Base-by-base conservation (phyloP, 64 coral and sea anemone species). In the Montipora efflorescens region DNA sequence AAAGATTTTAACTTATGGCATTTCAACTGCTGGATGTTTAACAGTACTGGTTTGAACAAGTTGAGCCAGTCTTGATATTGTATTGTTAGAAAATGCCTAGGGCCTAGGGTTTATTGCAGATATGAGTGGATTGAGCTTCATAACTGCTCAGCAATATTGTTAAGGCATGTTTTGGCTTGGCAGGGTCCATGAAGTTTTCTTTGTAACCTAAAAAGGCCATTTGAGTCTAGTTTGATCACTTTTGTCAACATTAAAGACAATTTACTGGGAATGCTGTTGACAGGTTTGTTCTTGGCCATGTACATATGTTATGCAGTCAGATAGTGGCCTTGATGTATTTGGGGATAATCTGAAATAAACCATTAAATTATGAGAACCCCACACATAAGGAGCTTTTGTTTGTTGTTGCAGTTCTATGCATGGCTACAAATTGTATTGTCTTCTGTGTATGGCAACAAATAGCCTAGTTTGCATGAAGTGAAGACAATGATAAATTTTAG, bases 281-380 rank as follows among this genome's bases (percentile, higher is more conserved):
- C 48, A 55, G 78, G 78, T 80, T 80, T 80, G 78, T 80, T 80
- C 51, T 80, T 64, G 78, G 43, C 47, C 49, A 48, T 80, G 51
- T 80, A 80, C 28, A 36, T 36, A 0, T 80, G 78, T 80, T 15
- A 80, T 80, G 47, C 78, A 80, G 78, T 80, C 48, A 80, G 49
- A 80, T 57, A 53, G 49, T 80, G 78, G 59, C 53, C 77, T 55
- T 79, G 77, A 50, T 80, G 78, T 80, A 53, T 80, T 80, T 80
- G 12, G 12, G 16, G 43, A 53, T 48, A 80, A 64, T 15, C 59
- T 15, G 9, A 64, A 64, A 64, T 64, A 64, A 64, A 64, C 59
- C 59, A 64, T 64, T 80, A 53, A 36, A 36, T 36, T 1, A 80
- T 53, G 78, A 55, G 7, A 80, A 80, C 0, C 78, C 78, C 78